phyloP scores from a whole-genome alignment of 2,113 vertebrate genomes.

The Empidonax alnorum region DNA sequence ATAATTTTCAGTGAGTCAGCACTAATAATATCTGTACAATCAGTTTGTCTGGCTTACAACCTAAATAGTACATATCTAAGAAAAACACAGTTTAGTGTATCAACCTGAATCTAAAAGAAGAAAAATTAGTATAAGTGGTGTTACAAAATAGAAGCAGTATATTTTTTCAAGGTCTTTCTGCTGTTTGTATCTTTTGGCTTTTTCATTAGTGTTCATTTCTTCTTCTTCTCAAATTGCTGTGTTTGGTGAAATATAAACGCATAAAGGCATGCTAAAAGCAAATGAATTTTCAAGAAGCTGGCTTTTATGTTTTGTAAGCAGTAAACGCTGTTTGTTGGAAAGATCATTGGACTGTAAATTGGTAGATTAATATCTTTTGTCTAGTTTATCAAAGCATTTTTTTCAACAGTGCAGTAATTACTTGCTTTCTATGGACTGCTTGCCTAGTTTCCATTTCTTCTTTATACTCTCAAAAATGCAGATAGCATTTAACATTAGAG shows the following conservation, averaged over 20 bases:
- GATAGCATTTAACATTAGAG: neutral
- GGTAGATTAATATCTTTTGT: neutral
- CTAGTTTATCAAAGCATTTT: neutral
- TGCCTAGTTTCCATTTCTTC: neutral
- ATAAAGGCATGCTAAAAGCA: neutral
- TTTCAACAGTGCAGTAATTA: neutral
- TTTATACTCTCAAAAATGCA: neutral
- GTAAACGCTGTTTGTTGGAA: neutral
- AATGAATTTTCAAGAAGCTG: neutral
- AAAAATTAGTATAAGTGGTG: neutral
- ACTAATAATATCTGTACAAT: neutral
- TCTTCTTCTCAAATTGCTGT: neutral
- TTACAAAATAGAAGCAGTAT: neutral
- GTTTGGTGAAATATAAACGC: neutral
- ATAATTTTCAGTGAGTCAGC: conserved; percentile 38
- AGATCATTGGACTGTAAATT: neutral
- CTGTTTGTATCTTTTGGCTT: neutral
- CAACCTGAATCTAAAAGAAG: conserved; percentile 26
- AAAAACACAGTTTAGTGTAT: conserved; percentile 7
- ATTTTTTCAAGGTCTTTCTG: neutral
- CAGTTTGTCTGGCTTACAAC: neutral
- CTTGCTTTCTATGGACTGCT: neutral
- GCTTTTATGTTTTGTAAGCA: neutral
- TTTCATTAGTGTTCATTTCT: neutral
- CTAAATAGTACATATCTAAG: conserved; percentile 20